These are phyloP conservation scores for Aurelia aurita DNA, from an alignment of 30 jellyfish, hydroid and myxozoan genomes.

Conservation along the genomic window DNA sequence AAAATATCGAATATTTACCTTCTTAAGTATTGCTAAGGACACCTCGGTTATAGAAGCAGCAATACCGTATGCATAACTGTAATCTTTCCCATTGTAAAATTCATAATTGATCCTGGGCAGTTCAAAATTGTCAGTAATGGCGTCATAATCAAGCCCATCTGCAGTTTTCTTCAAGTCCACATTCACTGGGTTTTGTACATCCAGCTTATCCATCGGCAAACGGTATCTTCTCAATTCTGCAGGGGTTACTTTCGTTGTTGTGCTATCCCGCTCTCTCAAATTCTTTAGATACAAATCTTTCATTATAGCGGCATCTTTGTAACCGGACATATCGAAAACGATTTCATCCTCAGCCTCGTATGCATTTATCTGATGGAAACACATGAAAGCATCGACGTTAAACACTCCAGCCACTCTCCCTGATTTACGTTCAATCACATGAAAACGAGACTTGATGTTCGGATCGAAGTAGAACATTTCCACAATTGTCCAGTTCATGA, in stretches of 20 bases:
- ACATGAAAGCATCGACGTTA: slow-evolving; percentile 71
- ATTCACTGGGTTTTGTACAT: slow-evolving; percentile 30
- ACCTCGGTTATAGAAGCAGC: slow-evolving; percentile 6
- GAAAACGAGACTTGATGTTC: slow-evolving; percentile 36
- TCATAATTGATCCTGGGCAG: slow-evolving; percentile 78
- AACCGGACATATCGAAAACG: slow-evolving; percentile 72
- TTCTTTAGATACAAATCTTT: slow-evolving; percentile 32
- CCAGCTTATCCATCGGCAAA: slow-evolving; percentile 56
- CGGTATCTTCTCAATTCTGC: slow-evolving; percentile 73
- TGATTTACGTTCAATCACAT: slow-evolving; percentile 66
- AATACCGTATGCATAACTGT: slow-evolving; percentile 66
- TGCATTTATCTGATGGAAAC: slow-evolving; percentile 81
- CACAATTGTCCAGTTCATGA: slow-evolving; percentile 57
- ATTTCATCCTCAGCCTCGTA: slow-evolving; percentile 45
- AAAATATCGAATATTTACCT: slow-evolving; percentile 23
- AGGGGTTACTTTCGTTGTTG: slow-evolving; percentile 18
- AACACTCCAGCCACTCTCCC: slow-evolving; percentile 38
- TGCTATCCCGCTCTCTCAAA: slow-evolving; percentile 2
- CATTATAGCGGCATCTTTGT: slow-evolving; percentile 51
- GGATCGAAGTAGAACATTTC: slow-evolving; percentile 63
- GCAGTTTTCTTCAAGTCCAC: slow-evolving; percentile 15
- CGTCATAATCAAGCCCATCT: slow-evolving; percentile 66
- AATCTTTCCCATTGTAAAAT: slow-evolving; percentile 37
- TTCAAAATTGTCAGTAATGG: slow-evolving; percentile 63
- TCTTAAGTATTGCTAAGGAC: slow-evolving; percentile 14